phyloP scores from a whole-genome alignment of 2,888 invertebrate genomes.

The Drosophila pegasa region DNA sequence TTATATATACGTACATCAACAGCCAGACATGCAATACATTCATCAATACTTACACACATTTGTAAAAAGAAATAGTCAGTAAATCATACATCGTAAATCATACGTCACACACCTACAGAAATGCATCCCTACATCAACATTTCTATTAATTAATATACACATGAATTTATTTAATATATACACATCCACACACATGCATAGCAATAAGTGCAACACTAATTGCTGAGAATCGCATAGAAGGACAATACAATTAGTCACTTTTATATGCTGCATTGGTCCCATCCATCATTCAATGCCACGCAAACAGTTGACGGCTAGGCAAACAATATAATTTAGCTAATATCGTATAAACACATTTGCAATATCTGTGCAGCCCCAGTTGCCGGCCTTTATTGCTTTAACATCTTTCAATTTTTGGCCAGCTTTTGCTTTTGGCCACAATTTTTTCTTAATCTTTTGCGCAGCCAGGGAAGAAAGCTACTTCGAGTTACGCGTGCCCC shows the following conservation, averaged over 20 bases:
- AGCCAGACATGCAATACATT: no score
- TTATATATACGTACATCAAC: no score
- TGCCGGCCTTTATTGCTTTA: neutral
- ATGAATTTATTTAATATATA: no score
- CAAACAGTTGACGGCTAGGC: neutral
- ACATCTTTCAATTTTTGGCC: neutral
- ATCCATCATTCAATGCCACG: neutral
- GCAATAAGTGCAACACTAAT: neutral
- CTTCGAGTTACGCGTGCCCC: slow-evolving; percentile 4
- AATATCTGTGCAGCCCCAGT: neutral
- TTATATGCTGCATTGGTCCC: no score
- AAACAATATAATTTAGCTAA: neutral
- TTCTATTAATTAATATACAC: no score
- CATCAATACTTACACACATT: no score
- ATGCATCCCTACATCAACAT: no score
- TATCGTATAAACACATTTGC: neutral
- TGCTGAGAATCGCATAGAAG: neutral
- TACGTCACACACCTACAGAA: no score
- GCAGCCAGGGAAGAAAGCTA: neutral
- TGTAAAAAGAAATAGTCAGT: no score
- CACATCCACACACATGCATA: neutral
- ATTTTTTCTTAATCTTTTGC: slow-evolving; percentile 11
- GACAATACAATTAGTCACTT: neutral
- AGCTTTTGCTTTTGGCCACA: neutral
- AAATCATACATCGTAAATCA: no score